Percentiles rank a stretch among this genome's conserved stretches.
Evolutionary conservation across 2,113 vertebrate species (phyloP).

Genomic region (Thermophis baileyi): DNA sequence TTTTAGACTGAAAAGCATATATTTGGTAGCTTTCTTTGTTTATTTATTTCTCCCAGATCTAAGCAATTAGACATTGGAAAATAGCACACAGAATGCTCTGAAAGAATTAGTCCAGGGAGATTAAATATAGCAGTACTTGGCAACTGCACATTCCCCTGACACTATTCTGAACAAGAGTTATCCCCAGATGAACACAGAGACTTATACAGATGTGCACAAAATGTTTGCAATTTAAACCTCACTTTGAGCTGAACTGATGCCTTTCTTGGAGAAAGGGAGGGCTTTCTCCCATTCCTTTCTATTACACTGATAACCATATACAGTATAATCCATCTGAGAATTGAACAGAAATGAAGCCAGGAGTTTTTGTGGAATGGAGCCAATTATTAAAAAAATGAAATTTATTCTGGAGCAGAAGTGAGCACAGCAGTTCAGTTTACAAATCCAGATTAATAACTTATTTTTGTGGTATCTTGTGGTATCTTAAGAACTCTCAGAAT

Average conservation of each 20-base stretch:
- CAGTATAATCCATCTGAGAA: background rate
- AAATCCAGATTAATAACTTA: background rate
- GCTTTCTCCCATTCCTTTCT: background rate
- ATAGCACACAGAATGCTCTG: slow-evolving; percentile 69
- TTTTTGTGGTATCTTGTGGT: background rate
- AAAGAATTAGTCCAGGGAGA: slow-evolving; percentile 72
- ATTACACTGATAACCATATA: background rate
- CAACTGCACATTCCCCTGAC: slow-evolving; percentile 66
- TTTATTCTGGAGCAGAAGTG: background rate
- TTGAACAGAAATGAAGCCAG: background rate
- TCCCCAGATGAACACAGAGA: slow-evolving; percentile 50
- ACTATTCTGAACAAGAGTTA: slow-evolving; percentile 65
- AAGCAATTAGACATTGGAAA: slow-evolving; percentile 83
- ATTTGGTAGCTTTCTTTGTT: slow-evolving; percentile 56
- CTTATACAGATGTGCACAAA: slow-evolving; percentile 51
- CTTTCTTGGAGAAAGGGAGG: slow-evolving; percentile 1
- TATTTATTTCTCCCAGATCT: slow-evolving; percentile 60
- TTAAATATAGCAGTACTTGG: slow-evolving; percentile 68
- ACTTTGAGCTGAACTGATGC: background rate
- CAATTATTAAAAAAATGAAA: background rate
- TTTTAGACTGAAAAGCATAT: slow-evolving; percentile 67
- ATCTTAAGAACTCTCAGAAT: background rate
- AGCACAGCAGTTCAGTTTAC: background rate
- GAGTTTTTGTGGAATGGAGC: background rate
- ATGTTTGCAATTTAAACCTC: slow-evolving; percentile 51